A percentile compares a stretch with the other conserved stretches of the same genome.
phyloP scores from a whole-genome alignment of 2,113 vertebrate genomes.

The Phalacrocorax pelagicus region DNA sequence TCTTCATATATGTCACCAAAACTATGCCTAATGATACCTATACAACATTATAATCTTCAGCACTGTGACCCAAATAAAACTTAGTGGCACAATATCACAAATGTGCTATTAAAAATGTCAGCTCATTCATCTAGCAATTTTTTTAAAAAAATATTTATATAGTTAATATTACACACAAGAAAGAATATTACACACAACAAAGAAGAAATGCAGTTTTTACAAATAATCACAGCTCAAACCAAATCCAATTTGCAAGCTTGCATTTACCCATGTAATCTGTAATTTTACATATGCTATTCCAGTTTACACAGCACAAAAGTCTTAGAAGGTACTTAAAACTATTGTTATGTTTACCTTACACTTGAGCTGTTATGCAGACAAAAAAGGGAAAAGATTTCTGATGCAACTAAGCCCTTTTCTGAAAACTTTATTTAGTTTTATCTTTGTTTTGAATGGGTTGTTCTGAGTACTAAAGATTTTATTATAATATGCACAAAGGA shows the following conservation, averaged over 20 bases:
- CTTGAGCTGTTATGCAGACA: background rate
- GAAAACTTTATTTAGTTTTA: background rate
- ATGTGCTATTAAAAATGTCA: background rate
- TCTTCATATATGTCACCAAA: background rate
- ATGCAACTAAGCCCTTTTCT: background rate
- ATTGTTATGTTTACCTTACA: background rate
- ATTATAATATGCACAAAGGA: background rate
- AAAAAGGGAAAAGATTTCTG: background rate
- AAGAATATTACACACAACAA: background rate
- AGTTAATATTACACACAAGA: background rate
- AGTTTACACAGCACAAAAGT: background rate
- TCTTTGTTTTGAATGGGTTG: background rate
- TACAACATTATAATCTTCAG: background rate
- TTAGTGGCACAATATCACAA: background rate
- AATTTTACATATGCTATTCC: background rate
- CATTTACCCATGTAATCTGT: background rate
- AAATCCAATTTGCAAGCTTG: background rate
- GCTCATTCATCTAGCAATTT: background rate
- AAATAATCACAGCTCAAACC: background rate
- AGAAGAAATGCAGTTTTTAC: background rate
- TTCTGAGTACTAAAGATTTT: background rate
- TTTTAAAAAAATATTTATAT: background rate
- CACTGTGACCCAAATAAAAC: background rate
- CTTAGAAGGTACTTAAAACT: background rate
- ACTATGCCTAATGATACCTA: background rate